These are phyloP conservation scores for Glyphotaelius pellucidus DNA, from an alignment of 2,888 invertebrate species.

Conservation along the genomic window DNA sequence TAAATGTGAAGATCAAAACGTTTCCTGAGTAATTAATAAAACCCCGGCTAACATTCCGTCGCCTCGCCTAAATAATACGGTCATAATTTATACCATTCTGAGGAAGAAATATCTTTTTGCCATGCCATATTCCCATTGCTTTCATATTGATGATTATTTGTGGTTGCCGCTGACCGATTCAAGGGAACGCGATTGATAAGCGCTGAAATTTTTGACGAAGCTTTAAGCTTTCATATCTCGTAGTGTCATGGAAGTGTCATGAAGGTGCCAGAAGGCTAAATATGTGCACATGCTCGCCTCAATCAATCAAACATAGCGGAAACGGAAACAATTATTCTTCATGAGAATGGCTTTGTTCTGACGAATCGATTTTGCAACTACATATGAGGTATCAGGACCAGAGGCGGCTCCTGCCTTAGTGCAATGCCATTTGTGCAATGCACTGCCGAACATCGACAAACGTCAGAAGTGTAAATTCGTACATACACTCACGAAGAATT, in stretches of 20 bases:
- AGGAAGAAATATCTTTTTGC: background rate
- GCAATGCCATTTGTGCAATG: too few species aligned
- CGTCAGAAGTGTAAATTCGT: too few species aligned
- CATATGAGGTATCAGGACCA: background rate
- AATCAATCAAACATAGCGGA: background rate
- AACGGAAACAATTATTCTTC: background rate
- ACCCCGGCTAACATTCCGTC: conserved; percentile 10
- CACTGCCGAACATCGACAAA: too few species aligned
- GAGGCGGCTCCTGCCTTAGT: too few species aligned
- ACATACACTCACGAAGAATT: too few species aligned
- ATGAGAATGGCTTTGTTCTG: background rate
- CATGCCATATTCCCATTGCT: conserved; percentile 23
- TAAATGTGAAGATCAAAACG: conserved; percentile 2
- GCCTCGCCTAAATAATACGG: background rate
- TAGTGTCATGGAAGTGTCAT: background rate
- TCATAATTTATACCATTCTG: conserved; percentile 21
- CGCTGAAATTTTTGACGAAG: background rate
- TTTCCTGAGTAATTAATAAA: background rate
- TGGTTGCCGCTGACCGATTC: background rate
- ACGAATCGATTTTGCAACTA: background rate
- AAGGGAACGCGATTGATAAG: background rate
- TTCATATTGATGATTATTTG: background rate
- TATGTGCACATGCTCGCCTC: background rate
- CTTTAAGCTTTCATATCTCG: background rate
- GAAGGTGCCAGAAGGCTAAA: background rate